phyloP scores from a whole-genome alignment of 2,113 vertebrate species.

The Ia io region DNA sequence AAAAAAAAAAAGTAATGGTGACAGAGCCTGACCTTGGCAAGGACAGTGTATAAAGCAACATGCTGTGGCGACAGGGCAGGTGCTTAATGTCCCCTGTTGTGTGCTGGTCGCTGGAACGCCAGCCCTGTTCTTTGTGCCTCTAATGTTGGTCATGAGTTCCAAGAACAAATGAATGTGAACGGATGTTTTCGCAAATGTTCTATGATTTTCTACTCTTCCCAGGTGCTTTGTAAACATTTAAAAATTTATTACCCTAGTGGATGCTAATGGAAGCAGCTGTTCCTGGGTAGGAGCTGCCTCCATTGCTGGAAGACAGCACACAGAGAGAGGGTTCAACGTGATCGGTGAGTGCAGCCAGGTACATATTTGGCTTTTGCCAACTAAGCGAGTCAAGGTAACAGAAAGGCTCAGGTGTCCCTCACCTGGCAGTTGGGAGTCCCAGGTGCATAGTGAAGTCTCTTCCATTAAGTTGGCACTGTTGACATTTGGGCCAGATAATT shows the following conservation, averaged over 20 bases:
- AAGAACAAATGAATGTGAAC: conserved; percentile 28
- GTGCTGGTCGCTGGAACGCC: conserved; percentile 34
- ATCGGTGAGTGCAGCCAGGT: not conserved
- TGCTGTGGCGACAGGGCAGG: not conserved
- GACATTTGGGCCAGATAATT: not conserved
- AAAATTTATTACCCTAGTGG: conserved; percentile 66
- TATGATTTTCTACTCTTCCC: conserved; percentile 28
- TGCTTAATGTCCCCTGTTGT: conserved; percentile 56
- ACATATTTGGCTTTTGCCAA: conserved; percentile 51
- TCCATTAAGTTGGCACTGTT: not conserved
- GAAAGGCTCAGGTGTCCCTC: not conserved
- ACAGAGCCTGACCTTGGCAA: not conserved
- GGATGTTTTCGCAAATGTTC: conserved; percentile 40
- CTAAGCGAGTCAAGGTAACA: conserved; percentile 38
- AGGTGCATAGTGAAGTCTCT: not conserved
- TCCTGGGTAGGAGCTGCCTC: not conserved
- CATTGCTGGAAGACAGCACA: not conserved
- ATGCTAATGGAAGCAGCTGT: conserved; percentile 51
- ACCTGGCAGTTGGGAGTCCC: not conserved
- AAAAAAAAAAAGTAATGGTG: not conserved
- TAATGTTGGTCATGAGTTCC: conserved; percentile 46
- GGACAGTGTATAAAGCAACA: not conserved
- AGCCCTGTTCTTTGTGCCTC: conserved; percentile 38
- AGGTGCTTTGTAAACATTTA: conserved; percentile 57
- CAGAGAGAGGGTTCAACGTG: not conserved